These are phyloP conservation scores for Chascanopsetta lugubris DNA, from an alignment of 2,113 vertebrate species.

Conservation along the genomic window DNA sequence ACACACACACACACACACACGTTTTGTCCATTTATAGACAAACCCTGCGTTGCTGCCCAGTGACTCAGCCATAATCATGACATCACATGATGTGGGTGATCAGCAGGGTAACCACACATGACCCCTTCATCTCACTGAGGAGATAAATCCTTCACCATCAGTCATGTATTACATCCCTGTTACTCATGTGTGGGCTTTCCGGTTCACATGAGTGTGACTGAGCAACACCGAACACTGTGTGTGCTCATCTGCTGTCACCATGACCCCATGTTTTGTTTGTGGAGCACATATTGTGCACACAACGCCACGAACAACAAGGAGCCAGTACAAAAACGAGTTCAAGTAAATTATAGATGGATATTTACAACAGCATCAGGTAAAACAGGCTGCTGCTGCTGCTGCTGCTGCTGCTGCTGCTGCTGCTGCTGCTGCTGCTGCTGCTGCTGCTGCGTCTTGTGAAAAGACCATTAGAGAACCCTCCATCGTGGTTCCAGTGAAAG, in stretches of 20 bases:
- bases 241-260: neutral
- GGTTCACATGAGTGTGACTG: too few species aligned
- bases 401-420: too few species aligned
- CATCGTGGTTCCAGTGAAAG: conserved; percentile 56
- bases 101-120: neutral
- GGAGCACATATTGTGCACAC: neutral
- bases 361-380: conserved; percentile 3
- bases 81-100: conserved; percentile 29
- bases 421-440: neutral
- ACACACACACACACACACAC: too few species aligned
- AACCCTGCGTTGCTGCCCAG: conserved; percentile 24
- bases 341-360: too few species aligned
- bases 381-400: conserved; percentile 5
- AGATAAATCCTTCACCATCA: too few species aligned
- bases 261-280: neutral
- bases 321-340: too few species aligned
- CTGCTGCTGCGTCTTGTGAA: conserved; percentile 43
- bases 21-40: conserved; percentile 1
- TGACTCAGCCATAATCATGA: neutral
- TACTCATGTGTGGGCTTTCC: too few species aligned
- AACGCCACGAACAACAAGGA: too few species aligned
- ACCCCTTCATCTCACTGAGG: neutral
- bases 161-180: too few species aligned
- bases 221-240: too few species aligned
- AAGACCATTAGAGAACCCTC: conserved; percentile 57